phyloP scores from a whole-genome alignment of 2,113 vertebrate genomes.

The Stercorarius parasiticus region DNA sequence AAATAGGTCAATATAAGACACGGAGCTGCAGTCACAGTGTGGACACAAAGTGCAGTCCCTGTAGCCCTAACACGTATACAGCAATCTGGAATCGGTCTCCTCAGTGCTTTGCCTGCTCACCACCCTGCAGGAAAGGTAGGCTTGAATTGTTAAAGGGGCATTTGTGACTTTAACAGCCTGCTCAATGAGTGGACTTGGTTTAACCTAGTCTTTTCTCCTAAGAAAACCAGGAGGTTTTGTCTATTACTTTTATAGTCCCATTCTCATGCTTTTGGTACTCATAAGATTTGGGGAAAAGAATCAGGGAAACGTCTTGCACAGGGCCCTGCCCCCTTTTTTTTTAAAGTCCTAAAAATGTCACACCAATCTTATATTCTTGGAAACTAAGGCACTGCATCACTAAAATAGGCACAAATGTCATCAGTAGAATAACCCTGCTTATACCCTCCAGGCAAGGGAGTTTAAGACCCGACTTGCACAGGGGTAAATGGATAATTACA shows the following conservation, averaged over 20 bases:
- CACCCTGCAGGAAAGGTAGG: constrained; percentile 56
- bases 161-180: not conserved
- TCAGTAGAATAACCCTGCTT: not conserved
- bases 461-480: not conserved
- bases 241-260: not conserved
- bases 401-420: not conserved
- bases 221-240: not conserved
- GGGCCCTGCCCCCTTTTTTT: not conserved
- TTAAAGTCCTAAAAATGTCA: not conserved
- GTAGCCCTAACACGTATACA: constrained; percentile 43
- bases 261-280: not conserved
- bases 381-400: not conserved
- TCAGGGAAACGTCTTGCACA: not conserved
- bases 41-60: constrained; percentile 54
- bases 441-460: not conserved
- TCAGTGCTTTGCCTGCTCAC: constrained; percentile 59
- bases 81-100: constrained; percentile 49
- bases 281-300: not conserved
- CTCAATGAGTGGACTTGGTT: not conserved
- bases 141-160: not conserved
- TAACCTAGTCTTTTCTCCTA: not conserved
- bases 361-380: not conserved
- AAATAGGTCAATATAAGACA: constrained; percentile 7
- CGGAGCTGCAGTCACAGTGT: not conserved
- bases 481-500: not conserved